Evolutionary conservation across 2,888 invertebrate genomes (phyloP).

Genomic region (Allophyes oxyacanthae): DNA sequence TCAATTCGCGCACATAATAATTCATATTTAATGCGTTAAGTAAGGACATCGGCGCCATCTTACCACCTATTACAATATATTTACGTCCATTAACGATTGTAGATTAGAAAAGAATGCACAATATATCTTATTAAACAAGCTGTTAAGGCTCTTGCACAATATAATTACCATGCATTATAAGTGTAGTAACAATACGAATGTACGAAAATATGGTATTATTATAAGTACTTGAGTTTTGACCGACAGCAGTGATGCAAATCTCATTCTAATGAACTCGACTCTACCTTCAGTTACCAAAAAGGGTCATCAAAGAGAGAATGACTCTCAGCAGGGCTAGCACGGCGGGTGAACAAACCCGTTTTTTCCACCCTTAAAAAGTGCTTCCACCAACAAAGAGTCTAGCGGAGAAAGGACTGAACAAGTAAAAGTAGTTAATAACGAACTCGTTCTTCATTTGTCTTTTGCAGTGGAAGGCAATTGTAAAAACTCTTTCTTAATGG

Average conservation of each 20-base stretch:
- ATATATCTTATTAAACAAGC: slow-evolving; percentile 58
- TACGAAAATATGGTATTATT: slow-evolving; percentile 2
- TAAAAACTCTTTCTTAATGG: no score
- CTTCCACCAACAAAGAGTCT: no score
- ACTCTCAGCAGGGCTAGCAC: no score
- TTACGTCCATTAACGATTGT: slow-evolving; percentile 58
- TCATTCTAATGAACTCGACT: no score
- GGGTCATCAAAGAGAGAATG: no score
- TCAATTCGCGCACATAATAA: slow-evolving; percentile 56
- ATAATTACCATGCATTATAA: slow-evolving; percentile 7
- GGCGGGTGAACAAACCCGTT: no score
- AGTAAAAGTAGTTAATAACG: no score
- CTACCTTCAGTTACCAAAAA: no score
- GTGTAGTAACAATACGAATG: neutral
- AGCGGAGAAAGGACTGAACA: no score
- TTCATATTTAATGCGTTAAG: slow-evolving; percentile 61
- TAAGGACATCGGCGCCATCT: slow-evolving; percentile 63
- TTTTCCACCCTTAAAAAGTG: no score
- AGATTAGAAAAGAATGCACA: slow-evolving; percentile 60
- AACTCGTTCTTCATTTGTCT: no score
- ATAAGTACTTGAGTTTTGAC: neutral
- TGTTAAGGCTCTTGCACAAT: slow-evolving; percentile 40
- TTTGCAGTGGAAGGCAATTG: no score
- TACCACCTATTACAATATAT: slow-evolving; percentile 48
- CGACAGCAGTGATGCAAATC: neutral